Evolutionary conservation across 23 tunicate genomes (phyloP), one percentile per base, ranked within the genome.

Genomic region (Trididemnum nubilum): DNA sequence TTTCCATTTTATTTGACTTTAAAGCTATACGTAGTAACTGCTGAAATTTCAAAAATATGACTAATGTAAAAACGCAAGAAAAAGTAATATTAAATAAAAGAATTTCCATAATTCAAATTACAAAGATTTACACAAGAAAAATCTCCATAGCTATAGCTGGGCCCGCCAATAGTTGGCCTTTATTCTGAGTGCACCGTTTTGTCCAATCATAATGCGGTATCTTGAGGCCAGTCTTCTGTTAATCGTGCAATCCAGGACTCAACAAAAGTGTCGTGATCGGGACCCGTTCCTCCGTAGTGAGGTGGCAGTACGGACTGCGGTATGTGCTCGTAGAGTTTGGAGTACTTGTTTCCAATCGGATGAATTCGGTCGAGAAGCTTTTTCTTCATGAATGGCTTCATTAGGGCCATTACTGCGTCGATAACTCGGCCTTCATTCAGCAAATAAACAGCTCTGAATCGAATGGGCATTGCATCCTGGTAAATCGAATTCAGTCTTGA

Each of bases 381-480:
- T 37, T 86, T 79, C 66, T 77, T 86, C n/a, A 87, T 2, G 36
- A 92, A 78, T 28, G 92, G 92, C 50, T 78, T 82, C 0, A 77
- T 0, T 52, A 92, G 35, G 2, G 76, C 54, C 77, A 86, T 74
- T 0, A 92, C 0, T 29, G 79, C 77, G 38, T 86, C 91, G 5
- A 31, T 76, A 0, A 92, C 59, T 37, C 22, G 82, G 21, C 88
- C 88, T 51, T 92, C 97, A 70, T 92, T 86, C 4, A 92, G 23
- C 9, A 92, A 15, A 38, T 92, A 84, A 34, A 80, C 51, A 2
- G 88, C 81, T 50, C 78, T 86, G 64, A 76, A 82, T 27, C 97
- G 73, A 12, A 92, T 35, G 2, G 97, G 97, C 97, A 92, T 92
- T 34, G 92, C 92, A 44, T 92, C 97, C 71, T 91, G 91, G 69